These are phyloP conservation scores for Cochlearius cochlearius DNA, from an alignment of 2,113 vertebrate species.

Conservation along the genomic window DNA sequence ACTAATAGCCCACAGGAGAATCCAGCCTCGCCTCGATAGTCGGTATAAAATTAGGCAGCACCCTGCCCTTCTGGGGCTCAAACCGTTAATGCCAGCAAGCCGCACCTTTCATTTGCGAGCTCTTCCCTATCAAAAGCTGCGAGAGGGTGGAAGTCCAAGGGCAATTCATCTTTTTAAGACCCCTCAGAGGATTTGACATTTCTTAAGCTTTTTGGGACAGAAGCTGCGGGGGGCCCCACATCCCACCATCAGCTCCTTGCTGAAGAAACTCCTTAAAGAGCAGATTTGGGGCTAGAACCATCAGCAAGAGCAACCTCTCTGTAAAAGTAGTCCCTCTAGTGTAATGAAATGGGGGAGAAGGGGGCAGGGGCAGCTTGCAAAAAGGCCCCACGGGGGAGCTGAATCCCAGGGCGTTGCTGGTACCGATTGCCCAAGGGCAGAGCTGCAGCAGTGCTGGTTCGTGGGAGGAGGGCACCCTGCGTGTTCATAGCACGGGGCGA, in stretches of 20 bases:
- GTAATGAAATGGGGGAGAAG: neutral
- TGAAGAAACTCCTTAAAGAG: neutral
- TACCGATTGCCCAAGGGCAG: neutral
- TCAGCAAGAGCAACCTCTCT: neutral
- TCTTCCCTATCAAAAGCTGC: neutral
- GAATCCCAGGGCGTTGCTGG: neutral
- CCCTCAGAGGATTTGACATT: neutral
- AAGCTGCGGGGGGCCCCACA: neutral
- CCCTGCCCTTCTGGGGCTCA: neutral
- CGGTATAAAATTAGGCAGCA: neutral
- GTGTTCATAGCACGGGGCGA: rapidly evolving
- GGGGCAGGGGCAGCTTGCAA: neutral
- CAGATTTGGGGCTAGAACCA: neutral
- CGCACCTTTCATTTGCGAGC: neutral
- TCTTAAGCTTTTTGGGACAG: neutral
- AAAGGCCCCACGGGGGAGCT: neutral
- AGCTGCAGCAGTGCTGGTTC: neutral
- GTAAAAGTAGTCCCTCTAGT: neutral
- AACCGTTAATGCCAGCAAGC: neutral
- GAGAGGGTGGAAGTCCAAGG: neutral
- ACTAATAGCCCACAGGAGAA: constrained; percentile 38
- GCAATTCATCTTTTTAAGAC: neutral
- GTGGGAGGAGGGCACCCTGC: rapidly evolving
- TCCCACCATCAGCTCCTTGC: neutral
- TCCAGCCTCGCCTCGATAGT: neutral